Percentiles rank a stretch among this genome's conserved stretches.
These are phyloP conservation scores for Sphecodes monilicornis DNA, from an alignment of 2,888 invertebrate species.

Conservation along the genomic window DNA sequence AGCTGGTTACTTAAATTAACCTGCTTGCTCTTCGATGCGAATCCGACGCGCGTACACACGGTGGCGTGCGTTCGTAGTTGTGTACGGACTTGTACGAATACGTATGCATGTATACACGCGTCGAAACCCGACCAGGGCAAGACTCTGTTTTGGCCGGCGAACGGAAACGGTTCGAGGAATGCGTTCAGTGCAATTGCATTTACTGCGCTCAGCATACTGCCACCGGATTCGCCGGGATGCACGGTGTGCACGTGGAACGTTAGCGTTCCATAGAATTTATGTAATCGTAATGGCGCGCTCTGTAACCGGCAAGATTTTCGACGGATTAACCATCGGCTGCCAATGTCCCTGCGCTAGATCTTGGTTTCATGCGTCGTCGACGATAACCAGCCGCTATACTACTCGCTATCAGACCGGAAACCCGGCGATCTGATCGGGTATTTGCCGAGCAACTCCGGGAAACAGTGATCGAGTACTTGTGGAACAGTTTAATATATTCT, in stretches of 20 bases:
- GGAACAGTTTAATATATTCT: no score
- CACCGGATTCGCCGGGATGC: neutral
- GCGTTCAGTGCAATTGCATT: slow-evolving; percentile 34
- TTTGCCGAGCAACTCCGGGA: neutral
- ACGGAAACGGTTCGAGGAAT: slow-evolving; percentile 27
- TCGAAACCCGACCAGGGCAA: slow-evolving; percentile 14
- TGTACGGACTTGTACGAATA: neutral
- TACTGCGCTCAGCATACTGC: slow-evolving; percentile 13
- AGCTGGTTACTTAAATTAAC: slow-evolving; percentile 13
- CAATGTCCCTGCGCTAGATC: slow-evolving; percentile 1
- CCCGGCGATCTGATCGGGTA: neutral
- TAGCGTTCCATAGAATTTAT: slow-evolving; percentile 8
- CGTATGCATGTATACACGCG: neutral
- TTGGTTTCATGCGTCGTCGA: slow-evolving; percentile 14
- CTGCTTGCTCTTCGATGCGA: slow-evolving; percentile 18
- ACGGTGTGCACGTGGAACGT: neutral
- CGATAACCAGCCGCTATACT: neutral
- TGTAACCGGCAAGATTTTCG: slow-evolving; percentile 8
- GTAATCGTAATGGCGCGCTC: slow-evolving; percentile 17
- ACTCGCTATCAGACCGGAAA: slow-evolving; percentile 1
- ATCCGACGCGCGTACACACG: neutral
- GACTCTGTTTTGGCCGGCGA: slow-evolving; percentile 23
- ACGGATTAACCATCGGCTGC: slow-evolving; percentile 18
- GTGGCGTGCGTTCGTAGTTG: neutral
- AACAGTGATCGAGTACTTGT: neutral